Evolutionary conservation across 2,888 invertebrate genomes (phyloP), one percentile per base, ranked within the genome.

Genomic region (Serrognathus titanus): DNA sequence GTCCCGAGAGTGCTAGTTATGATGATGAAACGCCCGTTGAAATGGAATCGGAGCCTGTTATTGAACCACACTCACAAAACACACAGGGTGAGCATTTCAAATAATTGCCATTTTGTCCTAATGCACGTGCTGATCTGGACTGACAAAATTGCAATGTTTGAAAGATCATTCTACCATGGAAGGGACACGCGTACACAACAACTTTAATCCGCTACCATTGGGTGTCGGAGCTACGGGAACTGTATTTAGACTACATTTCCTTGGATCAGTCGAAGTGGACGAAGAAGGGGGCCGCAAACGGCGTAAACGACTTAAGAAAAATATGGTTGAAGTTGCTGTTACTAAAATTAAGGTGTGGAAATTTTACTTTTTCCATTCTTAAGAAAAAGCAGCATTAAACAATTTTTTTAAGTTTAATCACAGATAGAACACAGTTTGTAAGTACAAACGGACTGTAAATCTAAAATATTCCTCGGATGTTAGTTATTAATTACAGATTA

Each of bases 291-390:
- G 81, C 73, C 80, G 87, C 69, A 82, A 87, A 70, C 82, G 88
- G 72, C 86, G 88, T 78, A 87, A 85, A 79, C 82, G 90, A 72
- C 88, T 85, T 81, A 90, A 90, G 87, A 90, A 90, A 85, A 86
- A 88, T 81, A 90, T 90, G 90, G 90, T 91, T 74, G 90, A 90
- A 81, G 89, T 90, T 79, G 90, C 91, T 71, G 90, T 90, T 80
- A 86, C 86, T 79, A 90, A 89, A 81, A 89, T 90, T 76, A 90
- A 91, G 90, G 90, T 90, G 84, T 80, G 81, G 79, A 73, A 69
- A 68, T 60, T 66, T 61, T 57, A 53, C 58, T 52, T 57, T 39
- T 43, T 36, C 47, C 48, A 50, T 55, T 58, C 50, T 43, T n/a
- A 43, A n/a, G 6, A 31, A 31, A 31, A 31, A 31, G 6, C 24